Conservation (phyloP, 2,888 invertebrate species). For the Morpho deidamia region DNA sequence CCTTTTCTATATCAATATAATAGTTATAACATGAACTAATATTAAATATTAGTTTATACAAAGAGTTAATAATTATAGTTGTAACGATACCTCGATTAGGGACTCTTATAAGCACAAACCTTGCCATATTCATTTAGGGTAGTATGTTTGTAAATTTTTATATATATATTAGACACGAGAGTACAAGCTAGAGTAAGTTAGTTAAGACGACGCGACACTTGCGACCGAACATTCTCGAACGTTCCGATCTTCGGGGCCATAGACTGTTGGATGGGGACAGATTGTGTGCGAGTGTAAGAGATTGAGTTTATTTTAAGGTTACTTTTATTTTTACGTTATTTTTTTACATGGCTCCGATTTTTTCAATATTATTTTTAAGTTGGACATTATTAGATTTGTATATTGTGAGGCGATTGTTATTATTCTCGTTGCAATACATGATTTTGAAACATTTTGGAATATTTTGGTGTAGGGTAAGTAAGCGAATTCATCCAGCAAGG, state of each 20-base stretch:
- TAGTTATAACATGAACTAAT: not conserved
- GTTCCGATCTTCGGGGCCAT: constrained; percentile 31
- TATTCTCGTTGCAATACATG: constrained; percentile 23
- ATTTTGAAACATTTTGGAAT: not conserved
- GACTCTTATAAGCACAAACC: constrained; percentile 32
- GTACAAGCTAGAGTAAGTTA: constrained; percentile 68
- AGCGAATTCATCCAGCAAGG: too few relatives aligned
- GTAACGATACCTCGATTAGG: constrained; percentile 7
- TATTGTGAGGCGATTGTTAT: constrained; percentile 35
- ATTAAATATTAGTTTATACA: constrained; percentile 6
- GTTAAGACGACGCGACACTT: constrained; percentile 7
- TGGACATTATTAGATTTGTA: constrained; percentile 9
- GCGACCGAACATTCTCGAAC: constrained; percentile 57
- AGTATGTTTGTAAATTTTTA: constrained; percentile 28
- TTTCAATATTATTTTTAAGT: constrained; percentile 5
- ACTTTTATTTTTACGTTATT: constrained; percentile 16
- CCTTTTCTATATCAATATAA: not conserved
- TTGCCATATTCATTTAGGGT: constrained; percentile 38
- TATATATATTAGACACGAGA: constrained; percentile 42
- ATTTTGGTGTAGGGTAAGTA: not conserved
- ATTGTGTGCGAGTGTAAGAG: not conserved
- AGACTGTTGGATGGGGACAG: constrained; percentile 5
- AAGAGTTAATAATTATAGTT: constrained; percentile 3
- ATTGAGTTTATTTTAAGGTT: constrained; percentile 5
- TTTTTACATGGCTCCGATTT: constrained; percentile 11